Conservation (phyloP, 2,797 vertebrate species). For the Agapornis canus region DNA sequence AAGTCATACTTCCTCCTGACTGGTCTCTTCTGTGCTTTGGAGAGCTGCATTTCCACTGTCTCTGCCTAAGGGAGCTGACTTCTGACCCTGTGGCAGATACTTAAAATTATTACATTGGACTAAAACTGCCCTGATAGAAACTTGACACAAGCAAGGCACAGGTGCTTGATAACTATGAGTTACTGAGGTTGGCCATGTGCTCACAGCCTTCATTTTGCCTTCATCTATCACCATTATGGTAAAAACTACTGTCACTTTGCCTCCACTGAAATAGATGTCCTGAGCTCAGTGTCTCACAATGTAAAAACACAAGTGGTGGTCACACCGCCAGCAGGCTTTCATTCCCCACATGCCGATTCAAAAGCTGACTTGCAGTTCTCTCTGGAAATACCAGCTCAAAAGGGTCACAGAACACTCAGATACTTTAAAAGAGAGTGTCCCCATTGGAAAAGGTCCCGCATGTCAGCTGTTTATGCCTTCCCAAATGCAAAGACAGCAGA, state of each 20-base stretch:
- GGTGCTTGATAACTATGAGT: background rate
- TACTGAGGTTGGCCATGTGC: background rate
- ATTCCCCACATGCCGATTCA: background rate
- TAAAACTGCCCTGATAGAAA: background rate
- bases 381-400: background rate
- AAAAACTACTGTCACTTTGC: background rate
- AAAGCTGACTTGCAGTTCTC: conserved; percentile 10
- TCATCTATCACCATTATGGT: background rate
- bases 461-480: background rate
- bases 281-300: fast-evolving
- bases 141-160: background rate
- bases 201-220: background rate
- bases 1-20: background rate
- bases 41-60: background rate
- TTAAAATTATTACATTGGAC: background rate
- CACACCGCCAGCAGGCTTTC: background rate
- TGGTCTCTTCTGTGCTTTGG: background rate
- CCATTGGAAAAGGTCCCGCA: background rate
- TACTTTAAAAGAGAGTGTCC: background rate
- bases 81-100: background rate
- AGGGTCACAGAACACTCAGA: background rate
- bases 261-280: background rate
- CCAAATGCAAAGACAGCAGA: background rate
- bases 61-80: background rate
- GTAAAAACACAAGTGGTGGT: background rate